Evolutionary conservation across 2,113 vertebrate genomes (phyloP).

Genomic region (Lonchura striata): DNA sequence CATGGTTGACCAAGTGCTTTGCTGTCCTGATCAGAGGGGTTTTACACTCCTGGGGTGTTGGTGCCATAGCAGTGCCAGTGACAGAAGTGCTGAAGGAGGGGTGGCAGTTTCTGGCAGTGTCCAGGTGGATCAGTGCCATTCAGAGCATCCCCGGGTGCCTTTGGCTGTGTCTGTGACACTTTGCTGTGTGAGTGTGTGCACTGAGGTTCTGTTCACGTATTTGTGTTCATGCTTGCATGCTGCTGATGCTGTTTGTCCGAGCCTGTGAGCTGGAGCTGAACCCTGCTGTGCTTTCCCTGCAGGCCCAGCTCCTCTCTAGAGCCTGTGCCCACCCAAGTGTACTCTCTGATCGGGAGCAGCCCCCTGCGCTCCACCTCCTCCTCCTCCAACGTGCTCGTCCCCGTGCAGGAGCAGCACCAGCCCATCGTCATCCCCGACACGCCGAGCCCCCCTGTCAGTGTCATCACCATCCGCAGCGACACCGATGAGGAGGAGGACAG

Average conservation of each 20-base stretch:
- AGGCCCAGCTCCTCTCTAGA: constrained; percentile 82
- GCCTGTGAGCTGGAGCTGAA: not conserved
- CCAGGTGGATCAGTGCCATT: not conserved
- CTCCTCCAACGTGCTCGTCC: constrained; percentile 78
- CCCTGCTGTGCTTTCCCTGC: constrained; percentile 1
- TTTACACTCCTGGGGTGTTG: not conserved
- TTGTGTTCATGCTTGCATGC: accelerated
- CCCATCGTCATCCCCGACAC: constrained; percentile 97
- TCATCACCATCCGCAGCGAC: constrained; percentile 98
- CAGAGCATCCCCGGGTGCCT: not conserved
- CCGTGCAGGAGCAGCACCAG: constrained; percentile 83
- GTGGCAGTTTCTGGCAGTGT: not conserved
- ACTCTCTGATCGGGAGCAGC: constrained; percentile 81
- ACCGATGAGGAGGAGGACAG: constrained; percentile 94
- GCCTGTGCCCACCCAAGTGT: constrained; percentile 76
- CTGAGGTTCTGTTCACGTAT: not conserved
- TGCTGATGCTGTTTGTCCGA: not conserved
- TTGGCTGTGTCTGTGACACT: accelerated
- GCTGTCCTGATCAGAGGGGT: not conserved
- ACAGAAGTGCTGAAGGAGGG: not conserved
- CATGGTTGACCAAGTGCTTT: not conserved
- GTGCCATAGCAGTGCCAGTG: not conserved
- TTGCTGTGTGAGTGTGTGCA: not conserved
- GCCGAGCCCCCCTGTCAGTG: constrained; percentile 93
- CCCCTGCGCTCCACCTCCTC: constrained; percentile 77